Evolutionary conservation across 2,888 invertebrate species (phyloP).

Genomic region (Drosophila quinaria): DNA sequence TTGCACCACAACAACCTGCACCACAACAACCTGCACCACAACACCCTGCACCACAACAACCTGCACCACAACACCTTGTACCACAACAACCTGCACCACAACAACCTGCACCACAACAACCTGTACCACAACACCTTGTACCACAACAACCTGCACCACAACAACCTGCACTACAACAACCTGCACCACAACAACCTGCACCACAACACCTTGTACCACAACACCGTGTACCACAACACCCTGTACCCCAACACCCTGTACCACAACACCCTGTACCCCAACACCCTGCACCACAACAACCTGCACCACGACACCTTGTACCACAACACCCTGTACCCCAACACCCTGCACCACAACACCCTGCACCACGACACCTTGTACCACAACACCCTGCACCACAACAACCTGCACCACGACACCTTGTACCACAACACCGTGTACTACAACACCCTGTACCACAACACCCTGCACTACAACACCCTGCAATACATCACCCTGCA

Average conservation of each 20-base stretch:
- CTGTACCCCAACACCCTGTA: background rate
- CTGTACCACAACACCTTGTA: background rate
- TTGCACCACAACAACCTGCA: background rate
- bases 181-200: background rate
- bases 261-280: background rate
- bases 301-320: background rate
- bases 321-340: background rate
- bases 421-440: background rate
- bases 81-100: background rate
- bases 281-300: background rate
- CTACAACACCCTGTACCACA: background rate
- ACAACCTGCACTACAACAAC: background rate
- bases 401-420: background rate
- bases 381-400: background rate
- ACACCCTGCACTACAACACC: background rate
- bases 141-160: background rate
- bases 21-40: background rate
- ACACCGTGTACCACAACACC: background rate
- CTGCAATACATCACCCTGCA: background rate
- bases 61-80: background rate
- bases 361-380: background rate
- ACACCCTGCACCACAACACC: slow-evolving; percentile 7
- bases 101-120: background rate
- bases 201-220: background rate
- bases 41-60: background rate